Base-by-base conservation (phyloP, 1,140 invertebrate species). In the Ostrea edulis region DNA sequence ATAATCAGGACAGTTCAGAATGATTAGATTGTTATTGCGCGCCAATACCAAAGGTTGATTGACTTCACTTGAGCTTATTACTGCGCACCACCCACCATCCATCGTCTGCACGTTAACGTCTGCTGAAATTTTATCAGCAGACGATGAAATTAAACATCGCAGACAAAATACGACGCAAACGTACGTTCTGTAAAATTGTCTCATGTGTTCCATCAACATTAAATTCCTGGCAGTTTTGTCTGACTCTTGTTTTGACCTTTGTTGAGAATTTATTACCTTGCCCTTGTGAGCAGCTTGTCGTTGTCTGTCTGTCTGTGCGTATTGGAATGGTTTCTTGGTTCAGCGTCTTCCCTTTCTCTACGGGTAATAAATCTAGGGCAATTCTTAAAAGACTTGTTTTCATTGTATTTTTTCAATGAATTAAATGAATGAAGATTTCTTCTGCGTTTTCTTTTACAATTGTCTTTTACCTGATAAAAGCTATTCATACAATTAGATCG, bases 351-450 rank as follows among this genome's bases (percentile, higher is more conserved):
- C 55, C 68, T 77, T 14, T 29, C 25, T 77, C 29, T 77, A 77
- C 68, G 68, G 68, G 68, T 77, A 62, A 20, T 62, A 62, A 77
- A 77, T 77, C 68, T 77, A 77, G 68, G 68, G 68, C 68, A 77
- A 12, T 25, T 77, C 35, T 62, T 77, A 25, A 29, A 14, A 77
- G 11, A 22, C 25, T 29, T 29, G 22, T 22, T 77, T 35, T 77
- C 68, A 77, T 77, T 77, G 68, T 35, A 77, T 77, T 77, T 62
- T 77, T 77, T 77, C 68, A 77, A 77, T 77, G 68, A 77, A 77
- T 29, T 77, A 77, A 77, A 71, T 2, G 35, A 44, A 44, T 44
- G 1, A 44, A 44, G 35, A 44, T 44, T 44, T 44, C 5, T 44
- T 44, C 35, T 20, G 55, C n/a, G 55, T 17, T 62, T 62, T 62